Evolutionary conservation across 2,113 vertebrate genomes (phyloP).

Genomic region (Chitala chitala): DNA sequence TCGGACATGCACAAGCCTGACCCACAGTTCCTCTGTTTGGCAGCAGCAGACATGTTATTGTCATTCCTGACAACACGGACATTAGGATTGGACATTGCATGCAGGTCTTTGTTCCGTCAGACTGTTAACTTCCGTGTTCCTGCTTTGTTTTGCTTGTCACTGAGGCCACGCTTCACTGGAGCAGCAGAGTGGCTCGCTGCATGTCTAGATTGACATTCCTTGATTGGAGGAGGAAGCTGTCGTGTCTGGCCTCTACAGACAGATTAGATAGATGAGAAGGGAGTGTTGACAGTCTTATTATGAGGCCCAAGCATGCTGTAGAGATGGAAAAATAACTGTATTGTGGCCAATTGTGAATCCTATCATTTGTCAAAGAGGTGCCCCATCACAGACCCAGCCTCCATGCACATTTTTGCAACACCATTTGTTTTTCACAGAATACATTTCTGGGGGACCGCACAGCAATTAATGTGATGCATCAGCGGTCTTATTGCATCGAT

Average conservation of each 20-base stretch:
- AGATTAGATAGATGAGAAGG: background rate
- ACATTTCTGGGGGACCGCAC: too few species aligned
- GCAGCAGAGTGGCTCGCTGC: background rate
- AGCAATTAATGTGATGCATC: background rate
- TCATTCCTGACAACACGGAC: conserved; percentile 29
- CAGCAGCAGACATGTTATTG: background rate
- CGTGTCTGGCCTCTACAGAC: background rate
- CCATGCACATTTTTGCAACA: background rate
- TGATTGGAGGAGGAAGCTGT: background rate
- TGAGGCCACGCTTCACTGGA: background rate
- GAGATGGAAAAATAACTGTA: background rate
- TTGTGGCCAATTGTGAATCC: background rate
- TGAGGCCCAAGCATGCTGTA: background rate
- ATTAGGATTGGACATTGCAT: conserved; percentile 36
- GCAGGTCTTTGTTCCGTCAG: conserved; percentile 32
- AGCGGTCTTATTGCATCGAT: background rate
- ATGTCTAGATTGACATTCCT: background rate
- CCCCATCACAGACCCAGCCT: background rate
- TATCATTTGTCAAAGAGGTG: background rate
- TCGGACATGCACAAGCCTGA: background rate
- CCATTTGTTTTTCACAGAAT: background rate
- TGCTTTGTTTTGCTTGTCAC: background rate
- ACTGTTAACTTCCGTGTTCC: background rate
- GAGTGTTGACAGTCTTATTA: background rate
- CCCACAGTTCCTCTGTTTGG: background rate